A percentile compares a stretch with the other conserved stretches of the same genome.
These are phyloP conservation scores for Takifugu rubripes DNA, from an alignment of 2,797 vertebrate species.

Conservation along the genomic window DNA sequence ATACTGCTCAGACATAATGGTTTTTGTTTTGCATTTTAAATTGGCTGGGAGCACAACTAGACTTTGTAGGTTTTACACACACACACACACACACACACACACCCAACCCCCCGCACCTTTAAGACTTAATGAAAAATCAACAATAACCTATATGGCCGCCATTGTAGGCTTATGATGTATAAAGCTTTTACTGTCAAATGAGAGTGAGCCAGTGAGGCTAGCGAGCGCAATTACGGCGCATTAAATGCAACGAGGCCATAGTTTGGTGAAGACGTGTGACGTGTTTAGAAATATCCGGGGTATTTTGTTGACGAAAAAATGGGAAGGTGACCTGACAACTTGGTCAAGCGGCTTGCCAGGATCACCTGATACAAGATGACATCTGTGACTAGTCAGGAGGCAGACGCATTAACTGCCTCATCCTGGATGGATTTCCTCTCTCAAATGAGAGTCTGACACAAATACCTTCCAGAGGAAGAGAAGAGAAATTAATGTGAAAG, in stretches of 20 bases:
- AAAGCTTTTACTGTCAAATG: conserved; percentile 42
- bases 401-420: conserved; percentile 81
- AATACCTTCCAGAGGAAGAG: conserved; percentile 48
- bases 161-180: conserved; percentile 42
- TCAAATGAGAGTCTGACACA: conserved; percentile 76
- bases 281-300: conserved; percentile 32
- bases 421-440: conserved; percentile 83
- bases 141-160: conserved; percentile 42
- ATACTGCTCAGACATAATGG: conserved; percentile 99
- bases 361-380: conserved; percentile 54
- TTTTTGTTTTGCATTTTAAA: conserved; percentile 99
- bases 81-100: conserved; percentile 50
- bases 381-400: conserved; percentile 69
- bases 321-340: conserved; percentile 51
- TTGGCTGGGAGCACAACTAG: conserved; percentile 92
- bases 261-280: conserved; percentile 38
- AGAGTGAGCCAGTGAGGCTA: conserved; percentile 2
- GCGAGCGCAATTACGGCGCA: conserved; percentile 5
- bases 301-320: conserved; percentile 32
- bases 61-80: conserved; percentile 88
- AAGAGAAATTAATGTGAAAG: conserved; percentile 25
- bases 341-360: conserved; percentile 40
- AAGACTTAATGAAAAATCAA: conserved; percentile 55
- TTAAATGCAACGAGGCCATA: conserved; percentile 26
- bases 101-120: conserved; percentile 22